Evolutionary conservation across 2,797 vertebrate species (phyloP), one percentile per base, ranked within the genome.

Genomic region (Esox lucius): DNA sequence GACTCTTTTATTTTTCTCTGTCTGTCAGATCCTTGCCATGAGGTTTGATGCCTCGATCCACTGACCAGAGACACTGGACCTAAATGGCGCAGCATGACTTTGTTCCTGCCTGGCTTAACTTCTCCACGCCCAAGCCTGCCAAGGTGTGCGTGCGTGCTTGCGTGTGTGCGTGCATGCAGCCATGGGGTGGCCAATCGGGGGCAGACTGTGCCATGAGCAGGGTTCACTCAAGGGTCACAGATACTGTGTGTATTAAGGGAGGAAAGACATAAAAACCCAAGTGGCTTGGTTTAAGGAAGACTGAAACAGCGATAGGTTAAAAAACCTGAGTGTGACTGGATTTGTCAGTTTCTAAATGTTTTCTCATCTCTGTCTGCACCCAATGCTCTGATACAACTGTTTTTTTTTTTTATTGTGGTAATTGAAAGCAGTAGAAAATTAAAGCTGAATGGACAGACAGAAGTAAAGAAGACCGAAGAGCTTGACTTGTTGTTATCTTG

Each of bases 81-180:
- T 99, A 99, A 99, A 99, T 99, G 98, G 98, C 97, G 98, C 98
- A 99, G 96, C 97, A 99, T 99, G 98, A 99, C 96, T 99, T 99
- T 98, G 98, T 99, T 96, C 98, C 98, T 98, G 97, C 98, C 96
- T 99, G 98, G 97, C 98, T 99, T 98, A 99, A 97, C 95, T 99
- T 99, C 95, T 97, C 98, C 93, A 98, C 97, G 74, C 97, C 98
- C 88, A 98, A 98, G 93, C 96, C 98, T 93, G 95, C 96, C 93
- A 99, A 99, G 98, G 98, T 99, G 78, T 68, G 68, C 61, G 15
- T 70, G 28, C 73, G 64, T 72, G 71, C 24, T 16, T 75, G 35
- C 53, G 59, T 67, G 8, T 31, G 26, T 61, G 13, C 73, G 5
- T 0, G 39, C 70, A 71, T 70, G 65, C 48, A 66, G 13, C 77